Evolutionary conservation across 2,113 vertebrate species (phyloP), one percentile per base, ranked within the genome.

Genomic region (Amblyornis subalaris): DNA sequence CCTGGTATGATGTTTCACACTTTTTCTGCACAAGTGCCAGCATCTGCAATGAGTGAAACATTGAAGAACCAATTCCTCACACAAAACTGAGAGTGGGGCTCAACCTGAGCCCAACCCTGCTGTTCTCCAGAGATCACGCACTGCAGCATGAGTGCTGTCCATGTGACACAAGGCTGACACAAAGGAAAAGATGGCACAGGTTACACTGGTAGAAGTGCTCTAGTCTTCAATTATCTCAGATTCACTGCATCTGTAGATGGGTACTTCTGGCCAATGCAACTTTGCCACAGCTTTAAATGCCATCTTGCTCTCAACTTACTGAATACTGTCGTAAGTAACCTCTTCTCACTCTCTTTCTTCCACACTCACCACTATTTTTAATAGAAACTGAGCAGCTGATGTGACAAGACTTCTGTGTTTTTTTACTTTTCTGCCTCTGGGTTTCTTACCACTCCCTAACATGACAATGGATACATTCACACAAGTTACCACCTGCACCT

Each of bases 61-160:
- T 1, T 45, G 71, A 76, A 78, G 24, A 77, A 71, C 14, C 25
- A 62, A 42, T 4, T 26, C 23, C 9, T 85, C 5, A 9, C 12
- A 19, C 0, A 2, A 76, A 83, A 86, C 4, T 22, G 31, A 73
- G 36, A 53, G 19, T 2, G 6, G 2, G 6, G 2, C 25, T 70
- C 53, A 69, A 47, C 35, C 12, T 19, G 12, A 67, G 23, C 13
- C 33, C 1, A 3, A 26, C 9, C 7, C 9, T 48, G 14, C 8
- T 0, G 0, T 9, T 33, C 45, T 67, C 21, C 25, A 65, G 40
- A 72, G 26, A 29, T 12, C 0, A 2, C 3, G 10, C 24, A 33
- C 23, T 0, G 0, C 4, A 31, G 53, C 2, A 0, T 3, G n/a
- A 48, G 14, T 5, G 21, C 23, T 51, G 26, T 20, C 21, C 12